Evolutionary conservation across 1,140 invertebrate genomes (phyloP).

Genomic region (Cataglyphis hispanica): DNA sequence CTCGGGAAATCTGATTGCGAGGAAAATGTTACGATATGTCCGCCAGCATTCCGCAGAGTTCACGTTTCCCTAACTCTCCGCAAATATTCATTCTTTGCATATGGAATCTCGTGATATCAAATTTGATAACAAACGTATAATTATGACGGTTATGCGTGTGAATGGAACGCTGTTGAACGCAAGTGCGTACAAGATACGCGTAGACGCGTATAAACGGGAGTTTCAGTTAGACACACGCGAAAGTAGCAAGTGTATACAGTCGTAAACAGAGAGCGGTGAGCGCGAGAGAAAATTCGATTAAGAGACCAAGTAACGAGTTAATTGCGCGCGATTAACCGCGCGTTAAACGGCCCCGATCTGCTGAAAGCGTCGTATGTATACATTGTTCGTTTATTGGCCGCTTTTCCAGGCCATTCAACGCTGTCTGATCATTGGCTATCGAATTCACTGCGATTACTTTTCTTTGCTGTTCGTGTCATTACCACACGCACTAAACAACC

Average conservation of each 20-base stretch:
- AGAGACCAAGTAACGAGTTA: slow-evolving; percentile 75
- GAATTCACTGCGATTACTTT: slow-evolving; percentile 36
- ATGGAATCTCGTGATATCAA: not conserved
- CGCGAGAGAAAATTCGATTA: slow-evolving; percentile 70
- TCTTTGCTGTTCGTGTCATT: not conserved
- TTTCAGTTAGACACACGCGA: slow-evolving; percentile 13
- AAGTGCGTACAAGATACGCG: not conserved
- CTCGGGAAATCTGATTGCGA: not conserved
- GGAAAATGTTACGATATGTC: too few relatives aligned
- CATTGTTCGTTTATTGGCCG: slow-evolving; percentile 62
- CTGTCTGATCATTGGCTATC: not conserved
- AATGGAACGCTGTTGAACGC: not conserved
- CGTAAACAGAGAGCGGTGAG: not conserved
- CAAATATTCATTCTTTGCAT: not conserved
- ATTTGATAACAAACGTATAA: not conserved
- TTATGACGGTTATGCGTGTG: not conserved
- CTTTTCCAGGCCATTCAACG: slow-evolving; percentile 39
- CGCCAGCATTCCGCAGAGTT: too few relatives aligned
- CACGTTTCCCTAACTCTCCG: too few relatives aligned
- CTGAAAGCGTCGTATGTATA: slow-evolving; percentile 51
- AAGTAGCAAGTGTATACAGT: slow-evolving; percentile 15
- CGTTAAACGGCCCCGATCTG: slow-evolving; percentile 58
- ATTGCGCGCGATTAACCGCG: slow-evolving; percentile 71
- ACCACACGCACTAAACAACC: not conserved
- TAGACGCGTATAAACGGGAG: not conserved